Base-by-base conservation (phyloP, 2,113 vertebrate genomes). In the Cynocephalus volans region DNA sequence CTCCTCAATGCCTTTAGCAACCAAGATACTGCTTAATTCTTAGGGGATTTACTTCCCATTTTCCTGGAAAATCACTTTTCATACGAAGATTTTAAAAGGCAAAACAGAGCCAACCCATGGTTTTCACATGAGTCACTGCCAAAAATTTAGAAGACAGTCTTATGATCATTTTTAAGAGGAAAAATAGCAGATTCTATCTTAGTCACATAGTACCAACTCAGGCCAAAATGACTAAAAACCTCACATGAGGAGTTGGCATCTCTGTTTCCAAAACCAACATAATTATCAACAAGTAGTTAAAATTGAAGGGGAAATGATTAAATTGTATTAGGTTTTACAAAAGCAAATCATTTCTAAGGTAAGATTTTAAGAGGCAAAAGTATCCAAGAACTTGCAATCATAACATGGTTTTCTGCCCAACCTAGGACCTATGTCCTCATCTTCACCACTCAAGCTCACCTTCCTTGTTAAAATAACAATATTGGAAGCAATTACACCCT, bases 61-160 rank as follows among this genome's bases (percentile, higher is more conserved):
- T 88, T 85, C 70, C 62, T 81, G 80, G 84, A 70, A 97, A 95
- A 86, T 82, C 54, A 92, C 54, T 85, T 72, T 58, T 64, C 58
- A 77, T 15, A 73, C 24, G 82, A 93, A 77, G 24, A 89, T 41
- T 82, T 77, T 86, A 72, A 82, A 96, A 82, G 67, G 54, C 41
- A 77, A 76, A 95, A 88, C 69, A 96, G 24, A 96, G 58, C 73
- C 67, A 93, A 85, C 28, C 73, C 64, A 26, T 77, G 65, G 56
- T 86, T 95, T 92, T 90, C 56, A 54, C 48, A 41, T 36, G 84
- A 69, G 62, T 94, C 69, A 15, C 36, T 86, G 91, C 80, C 90
- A 92, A 33, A 95, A 72, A 72, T 70, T n/a, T 33, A 56, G 52
- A 64, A 79, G 65, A n/a, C 88, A 72, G 62, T 6, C 69, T 48